Evolutionary conservation across 2,797 vertebrate genomes (phyloP).

Genomic region (Rhabdomys pumilio): DNA sequence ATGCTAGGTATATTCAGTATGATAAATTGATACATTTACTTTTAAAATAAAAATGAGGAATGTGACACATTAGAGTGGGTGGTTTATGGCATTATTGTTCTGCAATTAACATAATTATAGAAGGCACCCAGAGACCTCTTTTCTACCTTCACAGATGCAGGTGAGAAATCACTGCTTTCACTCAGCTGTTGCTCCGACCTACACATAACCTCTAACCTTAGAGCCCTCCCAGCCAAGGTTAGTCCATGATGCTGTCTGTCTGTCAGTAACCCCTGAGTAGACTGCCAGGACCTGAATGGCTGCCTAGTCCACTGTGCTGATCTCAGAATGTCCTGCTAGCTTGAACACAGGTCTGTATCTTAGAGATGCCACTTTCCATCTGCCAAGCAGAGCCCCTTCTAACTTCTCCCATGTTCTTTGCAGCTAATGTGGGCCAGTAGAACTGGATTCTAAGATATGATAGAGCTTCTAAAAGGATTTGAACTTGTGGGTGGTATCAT

Average conservation of each 20-base stretch:
- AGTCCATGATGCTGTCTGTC: background rate
- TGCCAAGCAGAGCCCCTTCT: background rate
- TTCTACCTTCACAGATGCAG: background rate
- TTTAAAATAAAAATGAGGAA: constrained; percentile 47
- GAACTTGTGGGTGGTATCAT: background rate
- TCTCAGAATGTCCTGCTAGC: background rate
- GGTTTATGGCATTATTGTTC: background rate
- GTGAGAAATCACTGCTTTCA: background rate
- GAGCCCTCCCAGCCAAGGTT: background rate
- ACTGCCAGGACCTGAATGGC: background rate
- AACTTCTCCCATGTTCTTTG: background rate
- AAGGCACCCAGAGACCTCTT: background rate
- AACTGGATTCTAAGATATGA: background rate
- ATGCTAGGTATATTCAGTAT: background rate
- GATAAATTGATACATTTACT: background rate
- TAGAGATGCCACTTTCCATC: background rate
- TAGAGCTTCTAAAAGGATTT: background rate
- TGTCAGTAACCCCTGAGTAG: background rate
- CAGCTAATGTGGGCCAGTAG: background rate
- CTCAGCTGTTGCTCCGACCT: background rate
- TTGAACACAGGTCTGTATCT: background rate
- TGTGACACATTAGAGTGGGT: background rate
- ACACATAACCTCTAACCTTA: background rate
- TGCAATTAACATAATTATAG: background rate
- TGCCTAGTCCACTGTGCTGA: background rate